Evolutionary conservation across 2,113 vertebrate species (phyloP).

Genomic region (Siniperca knerii): DNA sequence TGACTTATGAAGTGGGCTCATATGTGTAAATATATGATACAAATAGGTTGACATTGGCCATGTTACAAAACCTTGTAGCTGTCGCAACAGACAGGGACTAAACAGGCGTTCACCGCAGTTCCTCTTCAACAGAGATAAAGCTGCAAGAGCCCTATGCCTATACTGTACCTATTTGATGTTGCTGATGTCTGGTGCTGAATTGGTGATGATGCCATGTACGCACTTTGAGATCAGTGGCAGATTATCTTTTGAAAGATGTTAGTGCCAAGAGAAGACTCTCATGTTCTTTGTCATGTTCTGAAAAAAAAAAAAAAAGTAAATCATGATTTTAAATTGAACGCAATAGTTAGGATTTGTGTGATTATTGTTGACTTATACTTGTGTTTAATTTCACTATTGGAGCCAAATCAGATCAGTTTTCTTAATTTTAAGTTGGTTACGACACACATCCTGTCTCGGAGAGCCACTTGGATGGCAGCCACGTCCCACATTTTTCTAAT

Average conservation of each 20-base stretch:
- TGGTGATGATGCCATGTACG: not conserved
- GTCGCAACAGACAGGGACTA: slow-evolving; percentile 4
- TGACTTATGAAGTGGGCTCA: not conserved
- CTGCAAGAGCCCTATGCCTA: not conserved
- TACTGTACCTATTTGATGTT: not conserved
- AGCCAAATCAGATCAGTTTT: not conserved
- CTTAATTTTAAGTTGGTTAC: not conserved
- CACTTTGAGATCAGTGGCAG: not conserved
- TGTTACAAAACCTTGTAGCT: not conserved
- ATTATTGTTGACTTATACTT: not conserved
- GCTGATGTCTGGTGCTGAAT: not conserved
- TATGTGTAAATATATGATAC: not conserved
- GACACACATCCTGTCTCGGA: slow-evolving; percentile 6
- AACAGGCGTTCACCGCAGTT: not conserved
- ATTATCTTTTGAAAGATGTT: not conserved
- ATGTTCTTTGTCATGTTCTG: not conserved
- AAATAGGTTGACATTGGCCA: fast-evolving
- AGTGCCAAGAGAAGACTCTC: not conserved
- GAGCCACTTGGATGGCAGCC: not conserved
- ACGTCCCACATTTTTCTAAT: not conserved
- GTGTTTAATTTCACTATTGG: not conserved
- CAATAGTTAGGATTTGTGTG: not conserved
- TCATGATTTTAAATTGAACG: not conserved
- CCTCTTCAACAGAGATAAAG: not conserved
- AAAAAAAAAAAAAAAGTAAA: not conserved